Evolutionary conservation across 53 echinoderm and acorn worm species (phyloP).

Genomic region (Glandiceps talaboti): DNA sequence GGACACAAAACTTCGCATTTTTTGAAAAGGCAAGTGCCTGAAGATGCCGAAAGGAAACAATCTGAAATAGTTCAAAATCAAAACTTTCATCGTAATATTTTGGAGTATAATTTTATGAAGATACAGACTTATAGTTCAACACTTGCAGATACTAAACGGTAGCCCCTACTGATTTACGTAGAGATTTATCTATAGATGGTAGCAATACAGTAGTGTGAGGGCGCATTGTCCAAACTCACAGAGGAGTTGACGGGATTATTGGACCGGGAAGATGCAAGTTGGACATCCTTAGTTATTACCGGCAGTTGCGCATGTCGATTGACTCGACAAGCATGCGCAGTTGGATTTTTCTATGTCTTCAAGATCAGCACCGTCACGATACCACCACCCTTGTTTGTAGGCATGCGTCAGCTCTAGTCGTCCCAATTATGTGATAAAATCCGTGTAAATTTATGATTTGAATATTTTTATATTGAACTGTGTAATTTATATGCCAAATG

Average conservation of each 20-base stretch:
- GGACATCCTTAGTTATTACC: no score
- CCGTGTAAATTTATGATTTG: neutral
- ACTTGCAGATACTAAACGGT: no score
- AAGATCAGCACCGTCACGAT: no score
- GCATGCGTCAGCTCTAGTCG: neutral
- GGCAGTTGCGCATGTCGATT: no score
- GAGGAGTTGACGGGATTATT: neutral
- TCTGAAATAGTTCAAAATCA: no score
- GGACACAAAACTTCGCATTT: conserved; percentile 34
- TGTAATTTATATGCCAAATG: neutral
- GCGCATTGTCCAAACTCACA: neutral
- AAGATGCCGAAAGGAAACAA: conserved; percentile 1
- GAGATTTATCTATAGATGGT: neutral
- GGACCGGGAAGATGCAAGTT: neutral
- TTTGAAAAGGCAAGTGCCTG: conserved; percentile 30
- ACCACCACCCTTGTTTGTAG: no score
- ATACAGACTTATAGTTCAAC: no score
- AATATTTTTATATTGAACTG: neutral
- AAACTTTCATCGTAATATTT: no score
- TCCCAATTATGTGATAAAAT: neutral
- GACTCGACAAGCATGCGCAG: no score
- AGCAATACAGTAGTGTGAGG: neutral
- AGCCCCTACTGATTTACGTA: neutral
- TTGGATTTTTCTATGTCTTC: no score
- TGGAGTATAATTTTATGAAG: no score